Conservation (phyloP, 2,113 vertebrate genomes). For the Passer montanus region DNA sequence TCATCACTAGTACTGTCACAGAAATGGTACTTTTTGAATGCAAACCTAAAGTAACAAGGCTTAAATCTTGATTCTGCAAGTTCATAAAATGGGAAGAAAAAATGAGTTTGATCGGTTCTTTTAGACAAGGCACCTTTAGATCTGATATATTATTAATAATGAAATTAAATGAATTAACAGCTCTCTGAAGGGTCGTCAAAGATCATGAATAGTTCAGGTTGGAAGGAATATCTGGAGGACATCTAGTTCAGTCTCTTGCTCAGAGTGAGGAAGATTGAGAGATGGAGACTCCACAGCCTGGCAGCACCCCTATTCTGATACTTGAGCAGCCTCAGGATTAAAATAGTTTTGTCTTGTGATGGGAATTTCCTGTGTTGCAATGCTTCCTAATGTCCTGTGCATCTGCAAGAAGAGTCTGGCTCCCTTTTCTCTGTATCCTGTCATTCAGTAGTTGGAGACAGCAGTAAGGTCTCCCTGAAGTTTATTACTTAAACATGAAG, state of each 20-base stretch:
- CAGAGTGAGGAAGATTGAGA: not conserved
- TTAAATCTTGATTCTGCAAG: not conserved
- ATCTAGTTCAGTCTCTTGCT: not conserved
- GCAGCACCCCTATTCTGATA: not conserved
- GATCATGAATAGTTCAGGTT: not conserved
- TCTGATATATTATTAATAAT: not conserved
- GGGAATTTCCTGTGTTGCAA: conserved; percentile 4
- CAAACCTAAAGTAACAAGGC: not conserved
- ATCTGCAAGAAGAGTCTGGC: not conserved
- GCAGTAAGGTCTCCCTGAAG: not conserved
- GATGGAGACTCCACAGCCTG: not conserved
- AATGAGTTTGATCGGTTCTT: not conserved
- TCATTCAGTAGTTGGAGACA: not conserved
- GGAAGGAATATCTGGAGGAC: not conserved
- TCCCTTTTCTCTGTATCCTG: not conserved
- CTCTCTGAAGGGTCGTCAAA: not conserved
- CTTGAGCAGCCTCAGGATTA: not conserved
- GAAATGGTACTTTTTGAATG: not conserved
- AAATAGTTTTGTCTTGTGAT: not conserved
- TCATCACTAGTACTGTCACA: not conserved
- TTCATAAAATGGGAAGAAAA: not conserved
- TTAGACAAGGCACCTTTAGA: not conserved
- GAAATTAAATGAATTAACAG: not conserved
- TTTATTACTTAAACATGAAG: not conserved
- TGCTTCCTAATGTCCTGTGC: not conserved